phyloP scores from a whole-genome alignment of 2,113 vertebrate genomes.

The Xiphorhynchus elegans region DNA sequence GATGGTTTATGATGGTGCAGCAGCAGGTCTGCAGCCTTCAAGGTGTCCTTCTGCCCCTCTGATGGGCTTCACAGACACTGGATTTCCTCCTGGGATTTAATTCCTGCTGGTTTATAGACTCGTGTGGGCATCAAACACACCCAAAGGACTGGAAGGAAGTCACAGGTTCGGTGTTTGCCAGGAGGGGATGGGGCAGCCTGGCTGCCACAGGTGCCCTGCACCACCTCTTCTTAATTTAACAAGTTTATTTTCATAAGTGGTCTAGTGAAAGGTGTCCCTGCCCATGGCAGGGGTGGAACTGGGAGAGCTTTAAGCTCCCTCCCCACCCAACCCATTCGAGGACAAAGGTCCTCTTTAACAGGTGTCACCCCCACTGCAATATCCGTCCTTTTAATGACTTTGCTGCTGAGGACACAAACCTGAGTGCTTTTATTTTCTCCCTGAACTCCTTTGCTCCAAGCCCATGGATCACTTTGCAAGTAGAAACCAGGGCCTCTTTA shows the following conservation, averaged over 20 bases:
- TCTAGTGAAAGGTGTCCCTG: too few species aligned
- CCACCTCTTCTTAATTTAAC: background rate
- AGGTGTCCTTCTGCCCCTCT: accelerated
- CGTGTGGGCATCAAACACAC: accelerated
- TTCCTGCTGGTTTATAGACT: background rate
- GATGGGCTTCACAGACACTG: background rate
- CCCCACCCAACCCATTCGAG: background rate
- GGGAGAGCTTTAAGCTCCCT: background rate
- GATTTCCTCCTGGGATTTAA: background rate
- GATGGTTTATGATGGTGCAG: accelerated
- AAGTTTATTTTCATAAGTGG: accelerated
- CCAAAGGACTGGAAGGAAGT: background rate
- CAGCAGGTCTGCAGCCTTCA: background rate
- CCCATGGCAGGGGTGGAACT: background rate
- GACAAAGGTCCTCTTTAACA: background rate
- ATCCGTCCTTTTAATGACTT: background rate
- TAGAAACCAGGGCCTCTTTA: background rate
- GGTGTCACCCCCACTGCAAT: background rate
- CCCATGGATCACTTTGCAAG: background rate
- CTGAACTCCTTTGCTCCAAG: background rate
- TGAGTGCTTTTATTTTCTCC: background rate
- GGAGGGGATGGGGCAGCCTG: background rate
- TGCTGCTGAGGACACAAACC: background rate
- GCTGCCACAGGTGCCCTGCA: accelerated
- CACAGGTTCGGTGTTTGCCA: background rate